These are phyloP conservation scores for Pholis gunnellus DNA, from an alignment of 2,113 vertebrate species.

Conservation along the genomic window DNA sequence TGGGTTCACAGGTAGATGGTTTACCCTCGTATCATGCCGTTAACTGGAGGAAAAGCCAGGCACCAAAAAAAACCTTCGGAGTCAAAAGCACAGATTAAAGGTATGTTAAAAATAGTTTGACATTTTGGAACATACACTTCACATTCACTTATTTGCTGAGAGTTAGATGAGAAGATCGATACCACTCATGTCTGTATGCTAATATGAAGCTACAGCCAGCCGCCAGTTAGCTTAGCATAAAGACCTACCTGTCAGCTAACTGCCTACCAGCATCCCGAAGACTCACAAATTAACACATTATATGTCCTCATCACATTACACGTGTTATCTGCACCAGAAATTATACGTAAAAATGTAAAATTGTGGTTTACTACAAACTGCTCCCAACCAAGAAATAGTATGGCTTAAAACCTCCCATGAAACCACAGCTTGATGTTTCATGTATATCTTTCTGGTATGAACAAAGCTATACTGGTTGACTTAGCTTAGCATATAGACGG, in stretches of 20 bases:
- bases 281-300: neutral
- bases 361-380: neutral
- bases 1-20: slow-evolving; percentile 60
- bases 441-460: neutral
- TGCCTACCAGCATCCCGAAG: neutral
- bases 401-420: neutral
- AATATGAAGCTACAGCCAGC: neutral
- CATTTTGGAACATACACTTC: neutral
- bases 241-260: neutral
- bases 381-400: neutral
- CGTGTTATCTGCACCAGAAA: neutral
- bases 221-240: slow-evolving; percentile 12
- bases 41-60: slow-evolving; percentile 38
- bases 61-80: slow-evolving; percentile 8
- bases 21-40: slow-evolving; percentile 45
- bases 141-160: slow-evolving; percentile 1
- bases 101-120: slow-evolving; percentile 14
- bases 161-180: neutral
- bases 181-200: neutral
- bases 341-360: neutral
- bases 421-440: neutral
- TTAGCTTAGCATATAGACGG: neutral
- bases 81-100: slow-evolving; percentile 34
- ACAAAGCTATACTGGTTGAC: neutral
- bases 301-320: neutral